Conservation (phyloP, 2,797 vertebrate species). For the Melanotaenia maccullochi region DNA sequence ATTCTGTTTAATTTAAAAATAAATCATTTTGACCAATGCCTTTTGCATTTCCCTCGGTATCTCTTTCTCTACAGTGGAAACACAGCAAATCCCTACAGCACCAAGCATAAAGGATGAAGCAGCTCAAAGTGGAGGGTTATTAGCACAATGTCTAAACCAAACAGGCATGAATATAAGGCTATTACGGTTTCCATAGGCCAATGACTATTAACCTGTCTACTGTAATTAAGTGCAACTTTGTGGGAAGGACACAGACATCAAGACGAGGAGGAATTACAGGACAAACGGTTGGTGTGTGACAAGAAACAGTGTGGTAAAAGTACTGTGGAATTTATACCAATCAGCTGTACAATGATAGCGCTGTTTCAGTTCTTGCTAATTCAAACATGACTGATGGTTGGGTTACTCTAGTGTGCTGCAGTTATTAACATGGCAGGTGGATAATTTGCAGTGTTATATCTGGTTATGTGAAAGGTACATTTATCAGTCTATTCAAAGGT, state of each 20-base stretch:
- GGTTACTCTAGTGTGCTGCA: neutral
- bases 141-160: conserved; percentile 61
- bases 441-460: conserved; percentile 3
- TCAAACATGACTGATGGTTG: conserved; percentile 10
- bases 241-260: conserved; percentile 21
- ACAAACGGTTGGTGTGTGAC: conserved; percentile 27
- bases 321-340: conserved; percentile 19
- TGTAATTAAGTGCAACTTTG: conserved; percentile 61
- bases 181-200: conserved; percentile 63
- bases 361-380: neutral
- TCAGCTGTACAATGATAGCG: conserved; percentile 11
- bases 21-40: neutral
- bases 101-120: conserved; percentile 22
- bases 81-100: conserved; percentile 15
- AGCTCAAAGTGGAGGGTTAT: conserved; percentile 47
- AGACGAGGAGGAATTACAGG: conserved; percentile 20
- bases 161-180: conserved; percentile 67
- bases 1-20: conserved; percentile 12
- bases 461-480: conserved; percentile 7
- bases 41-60: conserved; percentile 9
- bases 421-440: conserved; percentile 11
- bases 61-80: conserved; percentile 9
- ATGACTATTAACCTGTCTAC: conserved; percentile 65
- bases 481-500: neutral
- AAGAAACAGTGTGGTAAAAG: neutral